Evolutionary conservation across 2,797 vertebrate species (phyloP), one percentile per base, ranked within the genome.

Genomic region (Peromyscus eremicus): DNA sequence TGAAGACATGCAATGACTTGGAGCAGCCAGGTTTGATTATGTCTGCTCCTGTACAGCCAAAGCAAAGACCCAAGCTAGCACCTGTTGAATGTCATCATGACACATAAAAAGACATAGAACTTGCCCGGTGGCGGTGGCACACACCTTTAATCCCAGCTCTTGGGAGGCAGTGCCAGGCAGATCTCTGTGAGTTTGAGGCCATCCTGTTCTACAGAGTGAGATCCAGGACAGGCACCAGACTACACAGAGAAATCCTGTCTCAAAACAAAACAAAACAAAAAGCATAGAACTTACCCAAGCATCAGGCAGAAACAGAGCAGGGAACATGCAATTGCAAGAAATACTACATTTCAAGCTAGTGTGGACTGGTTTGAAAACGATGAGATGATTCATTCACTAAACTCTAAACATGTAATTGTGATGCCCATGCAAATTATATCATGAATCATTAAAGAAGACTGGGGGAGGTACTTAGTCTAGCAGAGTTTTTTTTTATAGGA

Each of bases 361-460:
- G 7, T 4, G 6, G 29, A 23, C 40, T 77, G n/a, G 25, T 81
- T 85, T 95, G 76, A 95, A 95, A 95, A 57, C 68, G 25, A 2
- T 66, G 60, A 92, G 34, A 62, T 64, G 23, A 92, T 76, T 80
- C n/a, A 86, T 80, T 40, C 40, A 55, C 64, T 83, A 88, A 95
- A 76, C n/a, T 84, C 76, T 84, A 89, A 92, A 55, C 27, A 46
- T 57, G n/a, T 2, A 19, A 49, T 83, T 80, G n/a, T 71, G 55
- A 89, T 68, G 8, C 6, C 27, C 73, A 21, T 86, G 62, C 8
- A 95, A 91, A 73, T 88, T 79, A 4, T 37, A 29, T 83, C 21
- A 43, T 91, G 81, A 92, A 89, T 91, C 91, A 86, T 19, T 91
- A 71, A 92, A 88, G 73, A 79, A 84, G 49, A 89, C 0, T 84